A percentile compares a stretch with the other conserved stretches of the same genome.
Conservation (phyloP, 2,888 invertebrate species). For the Ophraella communa region DNA sequence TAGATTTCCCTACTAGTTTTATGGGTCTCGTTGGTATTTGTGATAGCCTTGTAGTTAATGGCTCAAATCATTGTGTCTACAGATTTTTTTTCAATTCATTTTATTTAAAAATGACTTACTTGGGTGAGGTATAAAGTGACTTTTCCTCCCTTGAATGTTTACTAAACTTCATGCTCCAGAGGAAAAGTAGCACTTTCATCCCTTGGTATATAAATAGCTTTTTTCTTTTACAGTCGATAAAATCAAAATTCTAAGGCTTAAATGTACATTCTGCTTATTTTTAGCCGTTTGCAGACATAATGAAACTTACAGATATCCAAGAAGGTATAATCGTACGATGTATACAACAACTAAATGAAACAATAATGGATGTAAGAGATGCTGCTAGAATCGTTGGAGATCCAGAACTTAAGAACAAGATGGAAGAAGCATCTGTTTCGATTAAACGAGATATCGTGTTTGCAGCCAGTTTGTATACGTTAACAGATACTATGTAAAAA, state of each 20-base stretch:
- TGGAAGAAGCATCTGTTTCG: conserved; percentile 91
- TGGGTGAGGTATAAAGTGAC: no score
- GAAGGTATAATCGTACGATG: conserved; percentile 98
- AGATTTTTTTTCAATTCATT: not conserved
- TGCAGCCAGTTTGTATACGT: conserved; percentile 93
- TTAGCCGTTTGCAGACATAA: conserved; percentile 91
- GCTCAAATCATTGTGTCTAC: no score
- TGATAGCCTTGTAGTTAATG: no score
- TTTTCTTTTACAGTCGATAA: conserved; percentile 4
- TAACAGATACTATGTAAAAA: conserved; percentile 48
- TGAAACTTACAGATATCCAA: conserved; percentile 90
- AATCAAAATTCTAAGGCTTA: no score
- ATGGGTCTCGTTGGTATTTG: no score
- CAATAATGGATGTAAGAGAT: conserved; percentile 85
- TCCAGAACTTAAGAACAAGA: conserved; percentile 87
- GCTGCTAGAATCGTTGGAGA: conserved; percentile 94
- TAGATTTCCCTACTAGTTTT: no score
- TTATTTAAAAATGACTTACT: no score
- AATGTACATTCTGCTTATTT: no score
- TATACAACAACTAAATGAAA: conserved; percentile 95
- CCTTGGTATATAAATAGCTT: not conserved
- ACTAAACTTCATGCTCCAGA: no score
- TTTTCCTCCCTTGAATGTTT: no score
- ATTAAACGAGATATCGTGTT: conserved; percentile 98
- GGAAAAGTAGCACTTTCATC: no score